Evolutionary conservation across 2,113 vertebrate genomes (phyloP).

Genomic region (Phaetusa simplex): DNA sequence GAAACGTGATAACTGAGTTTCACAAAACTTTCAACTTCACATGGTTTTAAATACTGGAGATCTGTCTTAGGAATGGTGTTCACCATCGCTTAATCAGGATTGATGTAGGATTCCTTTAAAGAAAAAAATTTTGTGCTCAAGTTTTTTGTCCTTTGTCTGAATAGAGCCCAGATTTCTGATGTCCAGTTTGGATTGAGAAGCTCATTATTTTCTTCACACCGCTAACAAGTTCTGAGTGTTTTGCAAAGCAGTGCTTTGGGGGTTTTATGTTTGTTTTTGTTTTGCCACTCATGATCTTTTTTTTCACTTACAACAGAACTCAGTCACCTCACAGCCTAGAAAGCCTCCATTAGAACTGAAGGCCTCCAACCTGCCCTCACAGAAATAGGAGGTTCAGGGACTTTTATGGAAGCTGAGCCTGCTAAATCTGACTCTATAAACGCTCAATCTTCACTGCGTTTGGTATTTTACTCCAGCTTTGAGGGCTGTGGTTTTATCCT

Average conservation of each 20-base stretch:
- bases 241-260: background rate
- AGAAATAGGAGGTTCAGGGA: background rate
- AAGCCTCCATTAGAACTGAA: background rate
- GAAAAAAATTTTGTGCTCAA: background rate
- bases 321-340: background rate
- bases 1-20: background rate
- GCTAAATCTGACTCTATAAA: background rate
- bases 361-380: background rate
- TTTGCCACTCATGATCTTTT: background rate
- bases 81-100: background rate
- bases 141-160: background rate
- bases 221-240: background rate
- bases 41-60: background rate
- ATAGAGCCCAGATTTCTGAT: background rate
- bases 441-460: background rate
- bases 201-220: background rate
- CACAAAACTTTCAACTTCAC: background rate
- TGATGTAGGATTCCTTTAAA: background rate
- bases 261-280: accelerated
- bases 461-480: background rate
- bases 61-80: background rate
- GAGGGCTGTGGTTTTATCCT: background rate
- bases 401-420: background rate
- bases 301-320: background rate
- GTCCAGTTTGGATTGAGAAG: background rate